Evolutionary conservation across 2,888 invertebrate species (phyloP).

Genomic region (Agrotis puta): DNA sequence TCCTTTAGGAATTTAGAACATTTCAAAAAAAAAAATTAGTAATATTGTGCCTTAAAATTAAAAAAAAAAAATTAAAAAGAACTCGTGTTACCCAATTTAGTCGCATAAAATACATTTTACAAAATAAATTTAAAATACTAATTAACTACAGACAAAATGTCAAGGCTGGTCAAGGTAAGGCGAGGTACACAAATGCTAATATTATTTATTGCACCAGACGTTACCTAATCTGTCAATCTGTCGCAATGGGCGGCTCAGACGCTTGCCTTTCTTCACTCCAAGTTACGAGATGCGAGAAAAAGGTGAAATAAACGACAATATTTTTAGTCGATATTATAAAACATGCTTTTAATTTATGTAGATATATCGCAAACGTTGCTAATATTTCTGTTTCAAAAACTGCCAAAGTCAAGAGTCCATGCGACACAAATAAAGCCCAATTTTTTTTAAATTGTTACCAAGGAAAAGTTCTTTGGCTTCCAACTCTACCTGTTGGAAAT

Average conservation of each 20-base stretch:
- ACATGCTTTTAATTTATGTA: neutral
- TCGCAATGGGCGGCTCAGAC: neutral
- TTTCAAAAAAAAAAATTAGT: too few species aligned
- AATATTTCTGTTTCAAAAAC: too few species aligned
- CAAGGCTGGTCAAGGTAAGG: conserved; percentile 56
- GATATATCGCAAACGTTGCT: too few species aligned
- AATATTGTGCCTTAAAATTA: too few species aligned
- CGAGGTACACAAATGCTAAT: conserved; percentile 12
- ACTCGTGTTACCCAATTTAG: neutral
- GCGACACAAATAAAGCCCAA: neutral
- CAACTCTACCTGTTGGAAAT: too few species aligned
- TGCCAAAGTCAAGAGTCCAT: neutral
- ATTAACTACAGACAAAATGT: conserved; percentile 36
- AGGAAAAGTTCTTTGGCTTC: too few species aligned
- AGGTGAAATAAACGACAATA: neutral
- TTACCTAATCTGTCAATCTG: conserved; percentile 17
- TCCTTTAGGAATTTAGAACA: too few species aligned
- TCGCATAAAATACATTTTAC: too few species aligned
- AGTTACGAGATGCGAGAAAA: conserved; percentile 13
- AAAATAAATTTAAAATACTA: neutral
- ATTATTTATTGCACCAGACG: conserved; percentile 26
- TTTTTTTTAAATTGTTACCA: too few species aligned
- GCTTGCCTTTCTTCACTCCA: conserved; percentile 8
- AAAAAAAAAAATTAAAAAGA: too few species aligned
- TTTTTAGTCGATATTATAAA: neutral